Evolutionary conservation across 2,113 vertebrate genomes (phyloP).

Genomic region (Picathartes gymnocephalus): DNA sequence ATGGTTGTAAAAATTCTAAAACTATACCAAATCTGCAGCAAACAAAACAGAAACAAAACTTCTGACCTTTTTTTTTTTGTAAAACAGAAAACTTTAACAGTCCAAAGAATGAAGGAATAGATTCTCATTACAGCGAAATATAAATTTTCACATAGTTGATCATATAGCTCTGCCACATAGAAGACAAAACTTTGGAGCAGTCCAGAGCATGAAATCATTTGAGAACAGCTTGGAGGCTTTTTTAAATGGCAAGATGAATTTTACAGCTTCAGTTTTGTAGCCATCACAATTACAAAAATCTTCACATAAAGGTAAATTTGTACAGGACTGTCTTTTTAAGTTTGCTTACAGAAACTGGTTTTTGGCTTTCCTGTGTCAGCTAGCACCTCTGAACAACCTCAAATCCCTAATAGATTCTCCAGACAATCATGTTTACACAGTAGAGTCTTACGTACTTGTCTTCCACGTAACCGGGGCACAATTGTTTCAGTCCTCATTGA

Average conservation of each 20-base stretch:
- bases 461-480: background rate
- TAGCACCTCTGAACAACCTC: background rate
- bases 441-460: background rate
- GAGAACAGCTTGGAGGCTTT: background rate
- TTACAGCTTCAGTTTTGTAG: background rate
- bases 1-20: background rate
- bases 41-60: background rate
- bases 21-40: background rate
- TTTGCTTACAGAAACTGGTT: background rate
- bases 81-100: background rate
- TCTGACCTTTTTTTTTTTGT: background rate
- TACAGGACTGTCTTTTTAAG: background rate
- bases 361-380: background rate
- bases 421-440: background rate
- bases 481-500: background rate
- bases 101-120: background rate
- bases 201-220: background rate
- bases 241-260: background rate
- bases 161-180: background rate
- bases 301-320: background rate
- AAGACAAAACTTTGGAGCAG: background rate
- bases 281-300: background rate
- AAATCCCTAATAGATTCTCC: background rate
- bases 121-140: background rate
- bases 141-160: background rate